Conservation (phyloP, 1,140 invertebrate genomes). For the Piezodorus guildinii region DNA sequence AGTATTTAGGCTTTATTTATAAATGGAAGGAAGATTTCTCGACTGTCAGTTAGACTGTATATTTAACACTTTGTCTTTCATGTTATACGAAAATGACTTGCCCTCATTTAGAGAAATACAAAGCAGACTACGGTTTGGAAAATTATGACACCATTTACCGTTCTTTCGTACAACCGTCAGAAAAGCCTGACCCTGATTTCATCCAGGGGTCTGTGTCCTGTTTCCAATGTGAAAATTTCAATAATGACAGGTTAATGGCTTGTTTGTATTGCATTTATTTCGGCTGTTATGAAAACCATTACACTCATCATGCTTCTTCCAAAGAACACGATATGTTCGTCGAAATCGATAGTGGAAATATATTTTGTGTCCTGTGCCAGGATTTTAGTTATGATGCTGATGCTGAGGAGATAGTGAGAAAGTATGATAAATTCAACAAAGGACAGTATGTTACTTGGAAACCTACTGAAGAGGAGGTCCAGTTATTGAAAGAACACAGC, state of each 20-base stretch:
- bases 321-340: constrained; percentile 62
- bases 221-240: constrained; percentile 15
- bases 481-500: constrained; percentile 11
- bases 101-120: constrained; percentile 40
- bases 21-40: no score
- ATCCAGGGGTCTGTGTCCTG: constrained; percentile 13
- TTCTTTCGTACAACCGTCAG: neutral
- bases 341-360: constrained; percentile 76
- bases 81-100: constrained; percentile 22
- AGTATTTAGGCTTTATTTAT: no score
- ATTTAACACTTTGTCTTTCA: neutral
- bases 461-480: constrained; percentile 1
- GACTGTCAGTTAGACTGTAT: no score
- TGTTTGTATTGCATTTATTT: constrained; percentile 88
- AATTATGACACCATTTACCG: constrained; percentile 26
- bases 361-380: constrained; percentile 82
- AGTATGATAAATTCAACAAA: neutral
- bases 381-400: constrained; percentile 79
- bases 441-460: constrained; percentile 13
- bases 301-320: constrained; percentile 49
- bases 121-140: constrained; percentile 29
- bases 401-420: constrained; percentile 37
- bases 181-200: neutral
- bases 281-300: constrained; percentile 80
- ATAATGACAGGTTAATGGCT: constrained; percentile 31